Conservation (phyloP, 2,113 vertebrate species). For the Typhlomys cinereus region DNA sequence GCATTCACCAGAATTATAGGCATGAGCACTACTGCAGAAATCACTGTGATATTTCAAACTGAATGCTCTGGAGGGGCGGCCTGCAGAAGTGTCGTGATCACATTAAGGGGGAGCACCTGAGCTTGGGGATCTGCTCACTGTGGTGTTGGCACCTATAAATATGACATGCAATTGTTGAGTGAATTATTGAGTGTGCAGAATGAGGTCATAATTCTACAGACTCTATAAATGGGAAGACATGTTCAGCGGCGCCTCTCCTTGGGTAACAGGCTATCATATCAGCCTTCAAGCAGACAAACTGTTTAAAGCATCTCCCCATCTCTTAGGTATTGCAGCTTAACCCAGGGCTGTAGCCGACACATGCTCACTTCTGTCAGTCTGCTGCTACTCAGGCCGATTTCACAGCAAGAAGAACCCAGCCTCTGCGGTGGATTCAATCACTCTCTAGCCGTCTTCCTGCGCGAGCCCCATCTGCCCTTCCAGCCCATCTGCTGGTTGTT, state of each 20-base stretch:
- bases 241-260: background rate
- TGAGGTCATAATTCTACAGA: background rate
- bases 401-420: constrained; percentile 48
- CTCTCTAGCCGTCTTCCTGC: constrained; percentile 7
- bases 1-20: background rate
- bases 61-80: background rate
- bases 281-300: background rate
- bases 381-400: constrained; percentile 6
- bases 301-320: constrained; percentile 12
- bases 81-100: background rate
- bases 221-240: background rate
- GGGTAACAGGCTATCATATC: background rate
- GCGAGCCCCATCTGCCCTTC: constrained; percentile 55
- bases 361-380: constrained; percentile 3
- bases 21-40: background rate
- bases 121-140: background rate
- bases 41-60: background rate
- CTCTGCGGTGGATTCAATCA: constrained; percentile 58
- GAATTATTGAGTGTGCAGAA: background rate
- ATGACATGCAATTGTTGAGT: background rate
- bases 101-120: background rate
- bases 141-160: background rate
- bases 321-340: background rate
- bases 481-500: constrained; percentile 77
- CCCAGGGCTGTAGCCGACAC: background rate